A percentile compares a stretch with the other conserved stretches of the same genome.
These are phyloP conservation scores for Scrobipalpa costella DNA, from an alignment of 2,888 invertebrate species.

Conservation along the genomic window DNA sequence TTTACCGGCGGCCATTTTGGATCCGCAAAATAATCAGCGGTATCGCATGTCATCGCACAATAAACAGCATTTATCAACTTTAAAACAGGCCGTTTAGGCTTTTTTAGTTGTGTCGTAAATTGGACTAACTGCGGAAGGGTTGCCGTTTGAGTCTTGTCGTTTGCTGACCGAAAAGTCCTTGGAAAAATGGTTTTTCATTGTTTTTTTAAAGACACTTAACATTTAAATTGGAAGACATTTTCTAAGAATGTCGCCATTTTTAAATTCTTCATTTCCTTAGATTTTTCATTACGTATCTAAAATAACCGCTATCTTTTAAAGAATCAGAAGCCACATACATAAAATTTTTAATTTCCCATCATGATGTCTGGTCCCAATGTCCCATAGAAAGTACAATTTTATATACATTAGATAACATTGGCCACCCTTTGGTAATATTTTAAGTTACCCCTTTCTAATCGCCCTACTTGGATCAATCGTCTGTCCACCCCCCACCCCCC, in stretches of 20 bases:
- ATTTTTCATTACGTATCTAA: no score
- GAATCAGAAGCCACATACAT: background rate
- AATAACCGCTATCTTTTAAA: background rate
- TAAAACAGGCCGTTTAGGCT: constrained; percentile 35
- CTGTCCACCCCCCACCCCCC: constrained; percentile 68
- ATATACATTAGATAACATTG: constrained; percentile 47
- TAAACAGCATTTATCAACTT: constrained; percentile 65
- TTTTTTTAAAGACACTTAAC: background rate
- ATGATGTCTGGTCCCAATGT: background rate
- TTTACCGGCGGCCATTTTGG: constrained; percentile 55
- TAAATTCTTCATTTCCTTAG: no score
- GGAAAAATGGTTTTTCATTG: background rate
- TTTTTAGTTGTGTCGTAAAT: constrained; percentile 28
- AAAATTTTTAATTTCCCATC: background rate
- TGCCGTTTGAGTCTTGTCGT: background rate
- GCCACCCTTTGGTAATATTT: constrained; percentile 71
- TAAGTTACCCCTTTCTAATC: constrained; percentile 62
- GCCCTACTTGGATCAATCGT: constrained; percentile 57
- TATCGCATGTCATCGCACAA: constrained; percentile 67
- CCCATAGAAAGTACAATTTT: constrained; percentile 31
- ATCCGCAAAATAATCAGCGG: constrained; percentile 59
- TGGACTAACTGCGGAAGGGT: constrained; percentile 23
- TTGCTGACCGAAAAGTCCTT: background rate
- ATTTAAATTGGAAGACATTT: background rate
- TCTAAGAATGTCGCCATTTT: background rate